Evolutionary conservation across 2,113 vertebrate species (phyloP).

Genomic region (Hyla sarda): DNA sequence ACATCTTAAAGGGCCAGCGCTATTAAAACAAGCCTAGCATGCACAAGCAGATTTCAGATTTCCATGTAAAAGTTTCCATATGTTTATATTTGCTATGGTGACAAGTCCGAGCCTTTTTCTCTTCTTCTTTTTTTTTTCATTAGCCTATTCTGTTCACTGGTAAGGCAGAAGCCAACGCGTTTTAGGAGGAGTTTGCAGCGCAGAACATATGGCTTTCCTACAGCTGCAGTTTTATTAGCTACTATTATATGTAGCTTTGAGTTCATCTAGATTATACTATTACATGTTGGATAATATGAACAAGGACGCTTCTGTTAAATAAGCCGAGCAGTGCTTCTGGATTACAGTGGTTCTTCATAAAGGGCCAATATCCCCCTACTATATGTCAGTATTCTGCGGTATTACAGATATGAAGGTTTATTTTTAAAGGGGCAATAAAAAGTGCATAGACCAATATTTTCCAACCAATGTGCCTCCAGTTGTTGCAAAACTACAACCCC

Average conservation of each 20-base stretch:
- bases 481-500: no score
- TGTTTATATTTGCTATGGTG: background rate
- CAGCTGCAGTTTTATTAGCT: constrained; percentile 1
- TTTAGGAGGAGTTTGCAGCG: background rate
- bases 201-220: background rate
- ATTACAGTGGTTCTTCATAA: background rate
- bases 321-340: background rate
- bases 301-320: background rate
- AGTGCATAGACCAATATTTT: no score
- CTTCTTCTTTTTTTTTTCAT: background rate
- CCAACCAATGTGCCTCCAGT: no score
- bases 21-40: background rate
- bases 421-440: no score
- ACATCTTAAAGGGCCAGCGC: background rate
- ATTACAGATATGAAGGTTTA: background rate
- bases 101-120: background rate
- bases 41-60: background rate
- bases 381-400: background rate
- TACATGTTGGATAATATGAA: background rate
- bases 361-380: background rate
- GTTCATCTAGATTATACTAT: background rate
- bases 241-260: background rate
- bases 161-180: background rate
- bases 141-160: background rate
- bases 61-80: background rate